A percentile compares a stretch with the other conserved stretches of the same genome.
Conservation (phyloP, 2,797 vertebrate species). For the Tenualosa ilisha region DNA sequence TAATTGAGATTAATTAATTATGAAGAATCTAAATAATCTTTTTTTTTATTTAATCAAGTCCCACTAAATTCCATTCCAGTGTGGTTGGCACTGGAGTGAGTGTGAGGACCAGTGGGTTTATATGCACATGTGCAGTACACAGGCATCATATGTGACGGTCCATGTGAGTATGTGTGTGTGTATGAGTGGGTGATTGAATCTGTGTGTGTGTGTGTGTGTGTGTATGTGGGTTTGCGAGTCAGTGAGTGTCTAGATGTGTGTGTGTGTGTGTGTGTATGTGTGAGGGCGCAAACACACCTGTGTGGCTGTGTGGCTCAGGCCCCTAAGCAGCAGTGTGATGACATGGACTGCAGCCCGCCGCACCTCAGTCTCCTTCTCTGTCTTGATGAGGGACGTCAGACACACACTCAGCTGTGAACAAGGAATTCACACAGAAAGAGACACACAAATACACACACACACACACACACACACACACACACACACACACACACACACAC, state of each 20-base stretch:
- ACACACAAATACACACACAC: conserved; percentile 17
- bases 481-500: conserved; percentile 42
- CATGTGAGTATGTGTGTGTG: background rate
- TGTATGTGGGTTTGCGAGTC: background rate
- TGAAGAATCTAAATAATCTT: too few species aligned
- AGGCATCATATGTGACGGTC: background rate
- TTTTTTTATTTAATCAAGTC: too few species aligned
- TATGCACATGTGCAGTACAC: background rate
- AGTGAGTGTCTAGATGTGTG: background rate
- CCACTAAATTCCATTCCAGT: background rate
- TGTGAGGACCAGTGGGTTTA: background rate
- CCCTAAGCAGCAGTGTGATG: conserved; percentile 83
- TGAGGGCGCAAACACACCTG: conserved; percentile 72
- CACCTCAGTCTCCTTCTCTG: conserved; percentile 81
- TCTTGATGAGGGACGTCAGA: conserved; percentile 82
- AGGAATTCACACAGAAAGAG: conserved; percentile 35
- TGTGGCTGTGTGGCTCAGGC: conserved; percentile 84
- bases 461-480: conserved; percentile 64
- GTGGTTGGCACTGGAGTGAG: background rate
- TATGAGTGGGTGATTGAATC: too few species aligned
- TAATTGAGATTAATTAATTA: too few species aligned
- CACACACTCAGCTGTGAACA: conserved; percentile 82
- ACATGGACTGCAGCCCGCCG: conserved; percentile 89
- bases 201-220: background rate
- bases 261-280: conserved; percentile 1